A percentile compares a stretch with the other conserved stretches of the same genome.
Conservation (phyloP, 2,797 vertebrate genomes). For the Tragopan temminckii region DNA sequence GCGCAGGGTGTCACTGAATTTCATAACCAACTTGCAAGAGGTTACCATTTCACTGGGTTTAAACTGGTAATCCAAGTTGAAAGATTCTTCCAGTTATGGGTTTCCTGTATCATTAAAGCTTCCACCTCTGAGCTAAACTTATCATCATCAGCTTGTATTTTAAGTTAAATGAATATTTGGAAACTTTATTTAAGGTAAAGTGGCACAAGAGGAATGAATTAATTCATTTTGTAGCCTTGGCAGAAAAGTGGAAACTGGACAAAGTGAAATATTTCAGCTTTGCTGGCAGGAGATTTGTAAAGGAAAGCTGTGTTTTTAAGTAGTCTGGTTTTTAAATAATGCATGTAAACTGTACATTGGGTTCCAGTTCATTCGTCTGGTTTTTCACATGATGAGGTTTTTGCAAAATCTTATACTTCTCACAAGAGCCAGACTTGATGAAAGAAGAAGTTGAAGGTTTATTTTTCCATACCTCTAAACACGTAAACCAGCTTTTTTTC, state of each 20-base stretch:
- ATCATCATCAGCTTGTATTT: conserved; percentile 7
- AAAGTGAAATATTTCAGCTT: conserved; percentile 27
- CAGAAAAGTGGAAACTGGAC: conserved; percentile 3
- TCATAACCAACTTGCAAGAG: background rate
- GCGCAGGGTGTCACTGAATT: background rate
- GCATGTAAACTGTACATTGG: background rate
- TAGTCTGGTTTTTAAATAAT: background rate
- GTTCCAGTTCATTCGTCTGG: background rate
- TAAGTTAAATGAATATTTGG: background rate
- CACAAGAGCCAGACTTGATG: background rate
- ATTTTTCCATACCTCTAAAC: background rate
- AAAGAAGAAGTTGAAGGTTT: background rate
- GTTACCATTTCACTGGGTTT: background rate
- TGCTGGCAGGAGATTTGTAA: background rate
- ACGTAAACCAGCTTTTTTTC: background rate
- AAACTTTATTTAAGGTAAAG: conserved; percentile 5
- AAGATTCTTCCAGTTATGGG: background rate
- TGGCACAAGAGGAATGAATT: background rate
- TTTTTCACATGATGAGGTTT: background rate
- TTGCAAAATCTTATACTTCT: background rate
- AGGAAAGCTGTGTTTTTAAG: background rate
- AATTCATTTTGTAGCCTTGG: background rate
- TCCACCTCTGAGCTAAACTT: background rate
- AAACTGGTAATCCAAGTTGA: background rate
- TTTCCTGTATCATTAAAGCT: background rate